Evolutionary conservation across 1,140 invertebrate genomes (phyloP).

Genomic region (Paraescarpia echinospica): DNA sequence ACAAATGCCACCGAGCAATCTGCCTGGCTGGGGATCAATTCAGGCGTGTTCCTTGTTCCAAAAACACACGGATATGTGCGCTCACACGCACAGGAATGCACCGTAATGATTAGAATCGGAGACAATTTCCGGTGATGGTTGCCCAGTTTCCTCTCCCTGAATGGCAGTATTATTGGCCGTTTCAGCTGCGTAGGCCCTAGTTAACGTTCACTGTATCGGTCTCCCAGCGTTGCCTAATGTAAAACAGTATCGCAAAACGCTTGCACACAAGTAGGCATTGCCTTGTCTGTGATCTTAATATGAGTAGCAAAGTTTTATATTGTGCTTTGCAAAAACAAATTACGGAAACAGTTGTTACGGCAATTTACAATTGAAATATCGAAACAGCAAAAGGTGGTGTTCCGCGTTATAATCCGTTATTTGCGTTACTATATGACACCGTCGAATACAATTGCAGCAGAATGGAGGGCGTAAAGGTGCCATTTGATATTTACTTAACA

Average conservation of each 20-base stretch:
- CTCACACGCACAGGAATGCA: neutral
- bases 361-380: neutral
- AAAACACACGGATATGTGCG: neutral
- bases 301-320: too few relatives aligned
- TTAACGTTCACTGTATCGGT: neutral
- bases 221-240: too few relatives aligned
- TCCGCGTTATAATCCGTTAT: too few relatives aligned
- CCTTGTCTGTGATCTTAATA: neutral
- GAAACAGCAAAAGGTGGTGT: neutral
- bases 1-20: neutral
- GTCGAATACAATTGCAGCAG: too few relatives aligned
- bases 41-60: neutral
- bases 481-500: too few relatives aligned
- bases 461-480: too few relatives aligned
- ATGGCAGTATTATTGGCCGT: neutral
- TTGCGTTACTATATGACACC: too few relatives aligned
- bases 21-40: too few relatives aligned
- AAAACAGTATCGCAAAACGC: neutral
- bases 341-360: neutral
- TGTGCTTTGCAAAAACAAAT: too few relatives aligned
- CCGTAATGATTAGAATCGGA: neutral
- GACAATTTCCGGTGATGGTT: neutral
- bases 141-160: neutral
- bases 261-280: neutral
- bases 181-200: neutral